Conservation (phyloP, 2,797 vertebrate genomes). For the Leptodactylus fallax region DNA sequence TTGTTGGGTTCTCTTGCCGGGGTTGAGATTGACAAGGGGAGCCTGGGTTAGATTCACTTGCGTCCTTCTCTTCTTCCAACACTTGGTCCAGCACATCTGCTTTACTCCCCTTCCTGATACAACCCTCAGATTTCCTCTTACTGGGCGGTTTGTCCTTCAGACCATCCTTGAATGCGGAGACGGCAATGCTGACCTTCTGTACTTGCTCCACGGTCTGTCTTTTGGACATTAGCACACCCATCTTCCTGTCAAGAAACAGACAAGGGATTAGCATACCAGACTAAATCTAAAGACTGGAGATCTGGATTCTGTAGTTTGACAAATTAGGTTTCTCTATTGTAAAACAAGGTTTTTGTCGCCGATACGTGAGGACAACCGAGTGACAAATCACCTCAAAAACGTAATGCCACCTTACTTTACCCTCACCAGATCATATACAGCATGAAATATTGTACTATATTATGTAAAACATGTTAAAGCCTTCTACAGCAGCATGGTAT, state of each 20-base stretch:
- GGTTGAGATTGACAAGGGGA: slow-evolving; percentile 72
- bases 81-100: slow-evolving; percentile 77
- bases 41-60: slow-evolving; percentile 67
- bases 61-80: slow-evolving; percentile 75
- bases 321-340: neutral
- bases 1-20: slow-evolving; percentile 77
- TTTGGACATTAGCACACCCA: slow-evolving; percentile 94
- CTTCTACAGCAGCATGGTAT: too few species aligned
- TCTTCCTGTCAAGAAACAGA: slow-evolving; percentile 75
- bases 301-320: neutral
- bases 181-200: slow-evolving; percentile 92
- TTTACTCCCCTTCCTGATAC: slow-evolving; percentile 72
- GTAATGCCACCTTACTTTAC: too few species aligned
- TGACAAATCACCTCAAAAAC: too few species aligned
- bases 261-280: neutral
- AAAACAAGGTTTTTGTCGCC: neutral
- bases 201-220: slow-evolving; percentile 98
- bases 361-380: neutral
- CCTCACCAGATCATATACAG: too few species aligned
- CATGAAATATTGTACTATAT: too few species aligned
- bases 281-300: neutral
- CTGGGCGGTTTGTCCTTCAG: slow-evolving; percentile 81
- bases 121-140: slow-evolving; percentile 74
- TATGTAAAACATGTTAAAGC: too few species aligned
- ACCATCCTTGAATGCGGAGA: slow-evolving; percentile 92